These are phyloP conservation scores for Sisyra nigra DNA, from an alignment of 2,888 invertebrate species.

Conservation along the genomic window DNA sequence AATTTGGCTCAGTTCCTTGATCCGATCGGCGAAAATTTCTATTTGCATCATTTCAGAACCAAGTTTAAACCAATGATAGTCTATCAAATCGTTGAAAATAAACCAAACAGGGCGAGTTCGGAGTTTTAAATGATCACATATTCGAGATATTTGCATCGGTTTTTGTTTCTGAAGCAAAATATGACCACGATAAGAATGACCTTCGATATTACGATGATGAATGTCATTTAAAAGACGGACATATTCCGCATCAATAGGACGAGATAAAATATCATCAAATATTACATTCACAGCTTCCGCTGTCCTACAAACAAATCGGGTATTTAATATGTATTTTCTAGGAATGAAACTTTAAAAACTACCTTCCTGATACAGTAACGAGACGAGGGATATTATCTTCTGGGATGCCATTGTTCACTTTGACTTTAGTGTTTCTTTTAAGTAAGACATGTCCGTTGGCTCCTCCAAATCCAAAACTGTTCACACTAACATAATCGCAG, in stretches of 20 bases:
- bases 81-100: conserved; percentile 66
- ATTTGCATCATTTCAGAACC: conserved; percentile 46
- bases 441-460: conserved; percentile 13
- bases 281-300: conserved; percentile 53
- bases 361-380: conserved; percentile 2
- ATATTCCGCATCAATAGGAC: conserved; percentile 43
- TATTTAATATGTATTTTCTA: too few relatives aligned
- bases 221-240: conserved; percentile 41
- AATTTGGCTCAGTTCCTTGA: conserved; percentile 41
- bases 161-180: conserved; percentile 26
- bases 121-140: conserved; percentile 44
- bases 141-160: conserved; percentile 25
- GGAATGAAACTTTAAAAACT: background rate
- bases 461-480: conserved; percentile 13
- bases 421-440: conserved; percentile 10
- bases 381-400: conserved; percentile 2
- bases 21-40: conserved; percentile 47
- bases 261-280: conserved; percentile 42
- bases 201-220: conserved; percentile 24
- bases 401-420: conserved; percentile 3
- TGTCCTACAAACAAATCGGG: conserved; percentile 31
- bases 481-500: conserved; percentile 31
- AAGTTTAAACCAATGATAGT: conserved; percentile 57
- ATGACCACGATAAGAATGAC: conserved; percentile 50
- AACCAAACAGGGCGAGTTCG: conserved; percentile 42